A percentile compares a stretch with the other conserved stretches of the same genome.
phyloP scores from a whole-genome alignment of 2,797 vertebrate genomes.

The Atherinosoma microstoma region DNA sequence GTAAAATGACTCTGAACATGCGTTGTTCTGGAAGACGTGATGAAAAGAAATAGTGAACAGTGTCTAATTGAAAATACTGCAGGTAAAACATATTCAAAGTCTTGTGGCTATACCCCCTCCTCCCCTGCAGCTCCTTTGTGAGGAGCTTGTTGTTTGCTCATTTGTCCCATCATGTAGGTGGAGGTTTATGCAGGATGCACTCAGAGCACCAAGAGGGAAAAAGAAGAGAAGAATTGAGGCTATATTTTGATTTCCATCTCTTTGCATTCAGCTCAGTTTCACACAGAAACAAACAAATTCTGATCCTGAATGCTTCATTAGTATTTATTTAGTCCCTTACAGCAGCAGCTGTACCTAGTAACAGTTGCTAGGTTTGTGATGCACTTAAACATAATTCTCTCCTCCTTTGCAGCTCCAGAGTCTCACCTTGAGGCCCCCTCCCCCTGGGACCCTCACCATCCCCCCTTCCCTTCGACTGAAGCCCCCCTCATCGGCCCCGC shows the following conservation, averaged over 20 bases:
- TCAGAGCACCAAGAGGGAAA: too few species aligned
- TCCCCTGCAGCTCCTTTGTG: too few species aligned
- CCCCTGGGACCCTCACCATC: conserved; percentile 88
- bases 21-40: too few species aligned
- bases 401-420: conserved; percentile 88
- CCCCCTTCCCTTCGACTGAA: conserved; percentile 92
- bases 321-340: neutral
- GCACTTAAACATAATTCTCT: conserved; percentile 14
- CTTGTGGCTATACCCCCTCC: too few species aligned
- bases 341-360: neutral
- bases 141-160: too few species aligned
- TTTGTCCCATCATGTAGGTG: too few species aligned
- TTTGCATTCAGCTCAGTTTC: neutral
- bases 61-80: too few species aligned
- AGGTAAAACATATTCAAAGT: too few species aligned
- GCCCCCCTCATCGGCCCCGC: conserved; percentile 82
- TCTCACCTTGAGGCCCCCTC: conserved; percentile 91
- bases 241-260: too few species aligned
- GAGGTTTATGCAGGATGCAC: neutral
- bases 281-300: neutral
- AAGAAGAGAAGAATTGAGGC: too few species aligned
- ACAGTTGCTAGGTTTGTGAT: conserved; percentile 10
- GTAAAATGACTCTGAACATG: too few species aligned
- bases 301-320: neutral
- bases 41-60: too few species aligned